These are phyloP conservation scores for Spinus olivaceus DNA, from an alignment of 2,797 vertebrate species.

Conservation along the genomic window DNA sequence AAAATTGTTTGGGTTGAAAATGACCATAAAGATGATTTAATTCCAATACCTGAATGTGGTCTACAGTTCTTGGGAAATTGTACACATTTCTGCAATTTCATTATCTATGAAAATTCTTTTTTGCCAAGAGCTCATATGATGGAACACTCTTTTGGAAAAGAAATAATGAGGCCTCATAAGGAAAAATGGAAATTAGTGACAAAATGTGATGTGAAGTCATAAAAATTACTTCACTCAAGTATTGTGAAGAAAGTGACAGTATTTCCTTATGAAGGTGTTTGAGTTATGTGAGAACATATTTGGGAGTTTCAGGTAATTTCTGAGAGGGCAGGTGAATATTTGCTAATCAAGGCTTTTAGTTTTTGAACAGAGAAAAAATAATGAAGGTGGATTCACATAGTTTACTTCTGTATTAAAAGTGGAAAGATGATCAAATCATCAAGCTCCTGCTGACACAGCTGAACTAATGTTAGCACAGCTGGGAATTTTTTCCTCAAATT, in stretches of 20 bases:
- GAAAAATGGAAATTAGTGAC: not conserved
- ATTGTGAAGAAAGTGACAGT: not conserved
- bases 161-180: not conserved
- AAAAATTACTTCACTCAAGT: not conserved
- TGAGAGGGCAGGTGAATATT: not conserved
- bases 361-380: not conserved
- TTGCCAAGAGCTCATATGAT: not conserved
- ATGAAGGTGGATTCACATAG: not conserved
- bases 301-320: not conserved
- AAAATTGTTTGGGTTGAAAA: not conserved
- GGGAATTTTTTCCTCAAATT: conserved; percentile 26
- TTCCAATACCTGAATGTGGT: not conserved
- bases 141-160: not conserved
- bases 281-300: not conserved
- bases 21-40: not conserved
- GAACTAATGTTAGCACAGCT: not conserved
- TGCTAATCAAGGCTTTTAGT: not conserved
- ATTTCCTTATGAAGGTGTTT: not conserved
- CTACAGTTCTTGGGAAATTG: not conserved
- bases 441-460: not conserved
- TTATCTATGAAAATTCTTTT: not conserved
- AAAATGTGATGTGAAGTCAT: not conserved
- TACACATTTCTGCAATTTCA: not conserved
- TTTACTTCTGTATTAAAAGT: not conserved
- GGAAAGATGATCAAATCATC: not conserved